phyloP scores from a whole-genome alignment of 2,113 vertebrate species.

The Seriola rivoliana region DNA sequence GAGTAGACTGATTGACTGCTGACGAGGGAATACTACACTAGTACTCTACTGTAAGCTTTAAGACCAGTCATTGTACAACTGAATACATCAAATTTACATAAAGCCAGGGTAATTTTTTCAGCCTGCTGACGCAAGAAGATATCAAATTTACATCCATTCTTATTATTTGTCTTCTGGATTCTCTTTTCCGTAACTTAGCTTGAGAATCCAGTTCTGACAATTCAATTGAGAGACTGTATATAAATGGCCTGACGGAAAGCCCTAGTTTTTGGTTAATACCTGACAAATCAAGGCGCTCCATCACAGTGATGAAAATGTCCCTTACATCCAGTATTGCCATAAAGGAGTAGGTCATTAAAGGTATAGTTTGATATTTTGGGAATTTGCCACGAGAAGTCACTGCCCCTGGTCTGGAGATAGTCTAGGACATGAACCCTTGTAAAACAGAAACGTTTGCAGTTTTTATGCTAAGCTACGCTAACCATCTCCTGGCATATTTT shows the following conservation, averaged over 20 bases:
- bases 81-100: constrained; percentile 31
- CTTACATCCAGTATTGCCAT: neutral
- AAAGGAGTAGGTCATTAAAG: neutral
- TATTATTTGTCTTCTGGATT: neutral
- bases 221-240: neutral
- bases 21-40: constrained; percentile 49
- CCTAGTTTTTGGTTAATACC: neutral
- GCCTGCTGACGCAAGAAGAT: constrained; percentile 14
- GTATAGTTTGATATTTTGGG: neutral
- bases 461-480: neutral
- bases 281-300: neutral
- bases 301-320: neutral
- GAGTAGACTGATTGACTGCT: constrained; percentile 68
- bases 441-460: neutral
- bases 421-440: neutral
- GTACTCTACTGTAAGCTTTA: constrained; percentile 40
- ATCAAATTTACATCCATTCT: neutral
- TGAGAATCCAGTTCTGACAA: constrained; percentile 1
- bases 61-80: constrained; percentile 39
- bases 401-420: neutral
- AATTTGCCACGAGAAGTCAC: neutral
- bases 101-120: constrained; percentile 1
- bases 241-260: neutral
- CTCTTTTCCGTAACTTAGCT: neutral
- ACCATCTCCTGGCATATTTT: neutral